phyloP scores from a whole-genome alignment of 1,140 invertebrate species.

The Globodera ellingtonae region DNA sequence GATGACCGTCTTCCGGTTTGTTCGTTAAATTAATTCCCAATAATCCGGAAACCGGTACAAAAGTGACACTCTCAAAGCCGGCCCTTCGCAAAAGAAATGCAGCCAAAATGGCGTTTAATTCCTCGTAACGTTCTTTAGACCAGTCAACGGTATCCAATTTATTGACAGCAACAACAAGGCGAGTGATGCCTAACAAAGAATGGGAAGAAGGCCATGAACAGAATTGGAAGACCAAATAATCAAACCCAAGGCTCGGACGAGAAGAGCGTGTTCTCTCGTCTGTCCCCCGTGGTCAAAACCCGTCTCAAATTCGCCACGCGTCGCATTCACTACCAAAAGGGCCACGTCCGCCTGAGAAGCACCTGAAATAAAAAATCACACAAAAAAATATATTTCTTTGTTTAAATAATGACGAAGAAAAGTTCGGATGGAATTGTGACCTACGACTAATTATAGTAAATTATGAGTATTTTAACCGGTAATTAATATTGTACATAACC shows the following conservation, averaged over 20 bases:
- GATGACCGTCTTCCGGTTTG: constrained; percentile 73
- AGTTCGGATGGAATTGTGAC: background rate
- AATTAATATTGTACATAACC: background rate
- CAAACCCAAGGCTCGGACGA: constrained; percentile 83
- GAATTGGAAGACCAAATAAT: background rate
- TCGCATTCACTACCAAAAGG: constrained; percentile 89
- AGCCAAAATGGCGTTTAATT: constrained; percentile 82
- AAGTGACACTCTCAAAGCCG: constrained; percentile 75
- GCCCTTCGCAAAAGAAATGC: constrained; percentile 89
- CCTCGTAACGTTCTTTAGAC: constrained; percentile 76
- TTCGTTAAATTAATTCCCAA: constrained; percentile 89
- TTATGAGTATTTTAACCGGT: background rate
- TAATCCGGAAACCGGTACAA: constrained; percentile 91
- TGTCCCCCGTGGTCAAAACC: constrained; percentile 96
- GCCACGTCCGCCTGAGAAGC: constrained; percentile 95
- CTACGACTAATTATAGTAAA: background rate
- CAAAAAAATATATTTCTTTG: background rate
- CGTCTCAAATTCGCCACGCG: constrained; percentile 93
- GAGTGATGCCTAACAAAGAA: constrained; percentile 73
- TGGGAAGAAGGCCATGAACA: background rate
- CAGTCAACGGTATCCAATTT: constrained; percentile 70
- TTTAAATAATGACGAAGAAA: background rate
- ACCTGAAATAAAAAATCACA: constrained; percentile 68
- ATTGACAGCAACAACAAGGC: constrained; percentile 73
- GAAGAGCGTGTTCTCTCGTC: constrained; percentile 91